Evolutionary conservation across 2,888 invertebrate species (phyloP).

Genomic region (Mesorhabditis spiculigera): DNA sequence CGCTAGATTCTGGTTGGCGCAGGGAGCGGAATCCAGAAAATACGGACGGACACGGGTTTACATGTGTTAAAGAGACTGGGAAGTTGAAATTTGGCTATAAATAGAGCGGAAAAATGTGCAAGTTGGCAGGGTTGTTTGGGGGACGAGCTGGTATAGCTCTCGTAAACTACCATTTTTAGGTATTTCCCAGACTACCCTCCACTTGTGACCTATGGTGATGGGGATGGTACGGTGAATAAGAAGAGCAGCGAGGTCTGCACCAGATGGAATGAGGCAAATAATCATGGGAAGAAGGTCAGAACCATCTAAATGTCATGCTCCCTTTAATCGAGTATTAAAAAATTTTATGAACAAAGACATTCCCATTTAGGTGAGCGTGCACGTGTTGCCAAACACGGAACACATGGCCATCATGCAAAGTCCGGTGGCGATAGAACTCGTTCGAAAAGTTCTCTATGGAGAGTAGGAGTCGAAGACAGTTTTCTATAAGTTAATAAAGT

Average conservation of each 20-base stretch:
- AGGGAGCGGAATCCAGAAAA: not conserved
- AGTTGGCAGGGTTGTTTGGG: too few species aligned
- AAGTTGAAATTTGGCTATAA: not conserved
- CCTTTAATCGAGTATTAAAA: too few species aligned
- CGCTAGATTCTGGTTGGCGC: not conserved
- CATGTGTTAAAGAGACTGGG: not conserved
- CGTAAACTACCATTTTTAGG: not conserved
- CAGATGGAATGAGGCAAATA: conserved; percentile 71
- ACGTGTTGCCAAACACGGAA: conserved; percentile 46
- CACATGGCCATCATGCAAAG: conserved; percentile 53
- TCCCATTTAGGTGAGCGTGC: conserved; percentile 31
- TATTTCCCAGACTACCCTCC: conserved; percentile 65
- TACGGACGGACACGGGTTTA: not conserved
- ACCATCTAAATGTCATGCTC: not conserved
- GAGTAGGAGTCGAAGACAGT: conserved; percentile 12
- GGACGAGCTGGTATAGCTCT: too few species aligned
- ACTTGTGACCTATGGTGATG: conserved; percentile 73
- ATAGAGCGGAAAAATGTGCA: too few species aligned
- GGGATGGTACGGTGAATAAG: conserved; percentile 83
- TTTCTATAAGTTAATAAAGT: not conserved
- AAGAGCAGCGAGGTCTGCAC: conserved; percentile 70
- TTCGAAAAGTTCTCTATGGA: conserved; percentile 43
- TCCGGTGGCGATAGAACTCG: conserved; percentile 40
- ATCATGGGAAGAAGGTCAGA: conserved; percentile 47
- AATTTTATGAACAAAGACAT: not conserved